These are phyloP conservation scores for Ceratothoa steindachneri DNA, from an alignment of 2,888 invertebrate genomes.

Conservation along the genomic window DNA sequence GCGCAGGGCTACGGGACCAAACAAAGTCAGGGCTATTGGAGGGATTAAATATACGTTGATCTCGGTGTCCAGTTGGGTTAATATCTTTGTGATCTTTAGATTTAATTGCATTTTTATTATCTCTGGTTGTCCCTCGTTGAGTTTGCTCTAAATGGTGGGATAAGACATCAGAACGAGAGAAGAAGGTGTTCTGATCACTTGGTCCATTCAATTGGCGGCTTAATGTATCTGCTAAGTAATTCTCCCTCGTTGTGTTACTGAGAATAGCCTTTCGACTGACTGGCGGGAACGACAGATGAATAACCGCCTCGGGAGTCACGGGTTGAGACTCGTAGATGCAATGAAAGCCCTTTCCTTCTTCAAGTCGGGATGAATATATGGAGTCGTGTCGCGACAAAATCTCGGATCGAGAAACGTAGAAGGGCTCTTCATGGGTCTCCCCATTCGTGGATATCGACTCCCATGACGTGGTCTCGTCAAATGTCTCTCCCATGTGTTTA, in stretches of 20 bases:
- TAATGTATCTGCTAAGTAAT: not conserved
- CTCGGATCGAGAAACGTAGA: slow-evolving; percentile 48
- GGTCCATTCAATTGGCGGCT: not conserved
- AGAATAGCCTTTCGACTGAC: not conserved
- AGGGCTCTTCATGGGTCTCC: slow-evolving; percentile 35
- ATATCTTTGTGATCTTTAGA: not conserved
- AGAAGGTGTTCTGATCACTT: not conserved
- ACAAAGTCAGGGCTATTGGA: not conserved
- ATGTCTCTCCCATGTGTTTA: slow-evolving; percentile 13
- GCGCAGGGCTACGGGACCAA: not conserved
- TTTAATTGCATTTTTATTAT: not conserved
- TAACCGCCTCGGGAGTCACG: not conserved
- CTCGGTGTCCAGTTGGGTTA: not conserved
- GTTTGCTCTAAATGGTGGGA: slow-evolving; percentile 26
- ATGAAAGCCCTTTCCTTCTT: not conserved
- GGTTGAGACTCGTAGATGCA: not conserved
- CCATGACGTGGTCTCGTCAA: slow-evolving; percentile 31
- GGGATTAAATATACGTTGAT: too few species aligned
- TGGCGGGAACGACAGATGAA: not conserved
- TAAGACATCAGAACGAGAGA: slow-evolving; percentile 35
- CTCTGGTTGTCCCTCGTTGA: not conserved
- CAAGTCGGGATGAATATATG: slow-evolving; percentile 13
- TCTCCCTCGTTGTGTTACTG: not conserved
- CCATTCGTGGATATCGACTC: slow-evolving; percentile 20
- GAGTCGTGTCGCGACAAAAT: slow-evolving; percentile 40